phyloP scores from a whole-genome alignment of 37 sponge, comb jelly and placozoan genomes.

The Hexactinellida sp. region DNA sequence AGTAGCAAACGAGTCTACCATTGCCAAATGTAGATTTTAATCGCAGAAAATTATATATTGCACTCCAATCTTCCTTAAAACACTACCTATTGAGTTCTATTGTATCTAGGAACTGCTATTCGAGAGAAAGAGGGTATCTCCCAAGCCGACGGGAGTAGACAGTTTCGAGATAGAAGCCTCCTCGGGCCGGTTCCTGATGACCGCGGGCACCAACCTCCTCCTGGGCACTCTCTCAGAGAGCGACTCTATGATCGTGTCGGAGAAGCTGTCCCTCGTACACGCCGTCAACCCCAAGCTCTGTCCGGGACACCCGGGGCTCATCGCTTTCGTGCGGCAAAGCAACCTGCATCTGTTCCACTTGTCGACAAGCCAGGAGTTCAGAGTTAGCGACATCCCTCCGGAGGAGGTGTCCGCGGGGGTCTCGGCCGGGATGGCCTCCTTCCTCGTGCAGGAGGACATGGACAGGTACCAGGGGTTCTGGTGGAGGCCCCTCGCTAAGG shows the following conservation, averaged over 20 bases:
- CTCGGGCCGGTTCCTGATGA: not conserved
- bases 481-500: not conserved
- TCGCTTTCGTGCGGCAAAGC: not conserved
- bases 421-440: not conserved
- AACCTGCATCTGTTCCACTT: not conserved
- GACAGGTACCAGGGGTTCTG: conserved; percentile 2
- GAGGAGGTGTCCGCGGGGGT: not conserved
- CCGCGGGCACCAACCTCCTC: not conserved
- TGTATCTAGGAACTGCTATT: not conserved
- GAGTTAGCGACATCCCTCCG: not conserved
- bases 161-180: not conserved
- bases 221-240: not conserved
- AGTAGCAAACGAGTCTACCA: no score
- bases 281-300: not conserved
- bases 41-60: no score
- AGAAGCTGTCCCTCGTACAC: not conserved
- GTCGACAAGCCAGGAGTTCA: not conserved
- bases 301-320: not conserved
- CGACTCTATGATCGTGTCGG: not conserved
- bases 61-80: no score
- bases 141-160: not conserved
- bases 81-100: not conserved
- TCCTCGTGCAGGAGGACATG: conserved; percentile 4
- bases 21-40: no score
- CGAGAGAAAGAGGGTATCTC: conserved; percentile 12